These are phyloP conservation scores for Ptychoptera contaminata DNA, from an alignment of 2,888 invertebrate species.

Conservation along the genomic window DNA sequence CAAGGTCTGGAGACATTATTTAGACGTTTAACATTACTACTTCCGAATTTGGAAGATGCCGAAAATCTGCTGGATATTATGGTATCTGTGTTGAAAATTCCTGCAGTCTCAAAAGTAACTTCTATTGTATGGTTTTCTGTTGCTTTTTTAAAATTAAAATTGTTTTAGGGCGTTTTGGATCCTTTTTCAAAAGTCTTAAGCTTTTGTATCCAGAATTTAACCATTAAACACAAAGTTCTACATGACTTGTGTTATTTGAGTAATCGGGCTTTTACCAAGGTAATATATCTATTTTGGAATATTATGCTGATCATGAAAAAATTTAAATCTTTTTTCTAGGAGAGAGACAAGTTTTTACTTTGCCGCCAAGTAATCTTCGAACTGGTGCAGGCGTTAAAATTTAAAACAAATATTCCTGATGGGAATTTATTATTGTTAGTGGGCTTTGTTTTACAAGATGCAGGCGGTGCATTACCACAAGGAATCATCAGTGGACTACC, in stretches of 20 bases:
- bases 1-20: slow-evolving; percentile 77
- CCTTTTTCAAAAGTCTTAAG: slow-evolving; percentile 91
- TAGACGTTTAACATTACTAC: slow-evolving; percentile 53
- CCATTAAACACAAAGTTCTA: slow-evolving; percentile 60
- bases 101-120: slow-evolving; percentile 38
- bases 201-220: slow-evolving; percentile 79
- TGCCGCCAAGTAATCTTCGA: slow-evolving; percentile 88
- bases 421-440: slow-evolving; percentile 85
- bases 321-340: slow-evolving; percentile 27
- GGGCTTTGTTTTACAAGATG: slow-evolving; percentile 76
- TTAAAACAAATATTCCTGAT: slow-evolving; percentile 88
- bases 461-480: slow-evolving; percentile 75
- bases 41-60: slow-evolving; percentile 53
- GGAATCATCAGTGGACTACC: slow-evolving; percentile 47
- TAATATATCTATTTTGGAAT: slow-evolving; percentile 20
- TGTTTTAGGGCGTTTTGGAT: slow-evolving; percentile 63
- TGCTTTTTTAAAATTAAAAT: slow-evolving; percentile 40
- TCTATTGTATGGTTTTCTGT: slow-evolving; percentile 34
- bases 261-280: slow-evolving; percentile 69
- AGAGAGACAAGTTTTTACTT: slow-evolving; percentile 84
- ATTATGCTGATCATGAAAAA: not conserved
- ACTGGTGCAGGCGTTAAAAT: slow-evolving; percentile 86
- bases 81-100: slow-evolving; percentile 65
- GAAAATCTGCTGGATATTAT: slow-evolving; percentile 60
- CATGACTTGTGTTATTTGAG: slow-evolving; percentile 83